Evolutionary conservation across 2,888 invertebrate species (phyloP).

Genomic region (Leptopilina myrica): DNA sequence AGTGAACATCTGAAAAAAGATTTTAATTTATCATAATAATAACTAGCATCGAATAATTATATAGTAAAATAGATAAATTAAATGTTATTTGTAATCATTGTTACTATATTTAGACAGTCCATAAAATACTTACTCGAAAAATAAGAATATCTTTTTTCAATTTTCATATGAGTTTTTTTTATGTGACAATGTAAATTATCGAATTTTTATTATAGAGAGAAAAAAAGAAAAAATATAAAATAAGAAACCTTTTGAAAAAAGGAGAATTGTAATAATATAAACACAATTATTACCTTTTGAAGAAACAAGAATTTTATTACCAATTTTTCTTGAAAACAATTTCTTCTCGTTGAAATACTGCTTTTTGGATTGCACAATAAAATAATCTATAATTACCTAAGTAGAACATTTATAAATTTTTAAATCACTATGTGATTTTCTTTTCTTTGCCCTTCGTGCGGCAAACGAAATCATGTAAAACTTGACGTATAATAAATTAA

Average conservation of each 20-base stretch:
- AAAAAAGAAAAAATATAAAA: not conserved
- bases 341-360: slow-evolving; percentile 46
- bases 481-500: not conserved
- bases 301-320: slow-evolving; percentile 48
- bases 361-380: slow-evolving; percentile 50
- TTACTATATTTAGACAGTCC: slow-evolving; percentile 12
- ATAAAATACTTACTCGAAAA: not conserved
- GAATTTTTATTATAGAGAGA: not conserved
- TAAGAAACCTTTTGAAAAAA: slow-evolving; percentile 30
- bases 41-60: slow-evolving; percentile 8
- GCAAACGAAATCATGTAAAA: not conserved
- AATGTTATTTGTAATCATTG: slow-evolving; percentile 30
- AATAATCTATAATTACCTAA: not conserved
- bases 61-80: not conserved
- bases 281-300: slow-evolving; percentile 38
- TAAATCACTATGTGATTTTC: not conserved
- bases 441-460: not conserved
- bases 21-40: not conserved
- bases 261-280: slow-evolving; percentile 21
- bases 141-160: not conserved
- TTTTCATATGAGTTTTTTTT: slow-evolving; percentile 19
- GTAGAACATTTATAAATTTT: slow-evolving; percentile 11
- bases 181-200: slow-evolving; percentile 18
- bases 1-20: slow-evolving; percentile 34
- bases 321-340: slow-evolving; percentile 24